Evolutionary conservation across 1,140 invertebrate genomes (phyloP).

Genomic region (Anoplolepis gracilipes): DNA sequence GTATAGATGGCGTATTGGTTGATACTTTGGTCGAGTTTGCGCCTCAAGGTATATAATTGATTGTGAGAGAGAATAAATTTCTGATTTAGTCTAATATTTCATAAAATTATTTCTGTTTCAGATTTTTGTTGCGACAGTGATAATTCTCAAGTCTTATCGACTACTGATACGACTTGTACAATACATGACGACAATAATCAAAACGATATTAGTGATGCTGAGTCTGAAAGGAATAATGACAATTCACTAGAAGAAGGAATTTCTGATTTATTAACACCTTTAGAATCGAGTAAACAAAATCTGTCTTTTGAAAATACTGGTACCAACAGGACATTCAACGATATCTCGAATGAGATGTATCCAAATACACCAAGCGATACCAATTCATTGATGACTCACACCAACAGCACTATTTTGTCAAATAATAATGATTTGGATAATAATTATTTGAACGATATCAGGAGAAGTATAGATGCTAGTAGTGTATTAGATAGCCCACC

Average conservation of each 20-base stretch:
- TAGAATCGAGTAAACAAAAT: constrained; percentile 20
- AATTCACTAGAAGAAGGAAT: neutral
- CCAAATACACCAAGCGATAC: neutral
- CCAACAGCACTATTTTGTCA: neutral
- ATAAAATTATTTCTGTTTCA: neutral
- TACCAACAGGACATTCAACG: neutral
- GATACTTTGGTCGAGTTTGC: constrained; percentile 72
- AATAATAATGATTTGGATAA: constrained; percentile 12
- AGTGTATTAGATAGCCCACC: constrained; percentile 28
- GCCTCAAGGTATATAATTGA: constrained; percentile 65
- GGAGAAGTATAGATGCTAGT: neutral
- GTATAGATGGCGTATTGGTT: constrained; percentile 71
- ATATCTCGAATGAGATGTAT: neutral
- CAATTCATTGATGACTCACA: neutral
- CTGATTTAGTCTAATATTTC: neutral
- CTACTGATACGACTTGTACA: neutral
- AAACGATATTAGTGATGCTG: neutral
- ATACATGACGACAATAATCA: neutral
- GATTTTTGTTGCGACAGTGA: neutral
- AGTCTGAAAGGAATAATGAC: neutral
- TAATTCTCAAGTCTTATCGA: neutral
- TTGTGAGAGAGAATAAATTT: neutral
- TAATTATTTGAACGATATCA: neutral
- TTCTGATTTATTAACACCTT: neutral
- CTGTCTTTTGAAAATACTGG: neutral